Conservation (phyloP, 2,888 invertebrate genomes). For the Chirona hameri region DNA sequence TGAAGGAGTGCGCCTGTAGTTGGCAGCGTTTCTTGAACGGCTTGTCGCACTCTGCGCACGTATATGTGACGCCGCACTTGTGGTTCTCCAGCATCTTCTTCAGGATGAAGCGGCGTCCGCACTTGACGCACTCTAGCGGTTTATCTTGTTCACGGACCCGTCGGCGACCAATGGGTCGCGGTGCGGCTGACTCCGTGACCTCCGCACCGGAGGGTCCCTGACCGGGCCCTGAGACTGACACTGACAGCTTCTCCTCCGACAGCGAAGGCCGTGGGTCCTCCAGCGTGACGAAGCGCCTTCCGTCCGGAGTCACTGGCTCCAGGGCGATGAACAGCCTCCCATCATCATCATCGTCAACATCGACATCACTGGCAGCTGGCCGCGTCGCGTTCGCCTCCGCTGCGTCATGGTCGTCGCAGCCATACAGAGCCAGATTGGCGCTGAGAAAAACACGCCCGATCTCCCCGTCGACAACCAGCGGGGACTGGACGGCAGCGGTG, state of each 20-base stretch:
- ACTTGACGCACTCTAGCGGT: not conserved
- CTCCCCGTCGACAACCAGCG: not conserved
- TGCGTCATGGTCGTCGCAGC: not conserved
- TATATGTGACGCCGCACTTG: conserved; percentile 1
- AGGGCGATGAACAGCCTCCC: not conserved
- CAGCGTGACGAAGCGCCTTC: not conserved
- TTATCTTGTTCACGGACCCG: not conserved
- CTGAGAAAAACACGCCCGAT: conserved; percentile 4
- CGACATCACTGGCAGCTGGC: not conserved
- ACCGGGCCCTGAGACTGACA: not conserved
- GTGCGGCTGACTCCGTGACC: not conserved
- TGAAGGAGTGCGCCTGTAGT: not conserved
- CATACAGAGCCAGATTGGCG: not conserved
- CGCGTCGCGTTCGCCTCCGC: not conserved
- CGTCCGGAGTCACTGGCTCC: not conserved
- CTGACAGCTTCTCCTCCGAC: not conserved
- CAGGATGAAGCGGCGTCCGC: not conserved
- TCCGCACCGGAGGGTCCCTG: not conserved
- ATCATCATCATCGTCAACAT: not conserved
- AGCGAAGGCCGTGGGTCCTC: not conserved
- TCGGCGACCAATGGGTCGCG: not conserved
- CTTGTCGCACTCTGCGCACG: not conserved
- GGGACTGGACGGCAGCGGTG: not conserved
- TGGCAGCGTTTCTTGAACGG: conserved; percentile 9
- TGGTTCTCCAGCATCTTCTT: not conserved